These are phyloP conservation scores for Diabrotica virgifera DNA, from an alignment of 1,140 invertebrate species.

Conservation along the genomic window DNA sequence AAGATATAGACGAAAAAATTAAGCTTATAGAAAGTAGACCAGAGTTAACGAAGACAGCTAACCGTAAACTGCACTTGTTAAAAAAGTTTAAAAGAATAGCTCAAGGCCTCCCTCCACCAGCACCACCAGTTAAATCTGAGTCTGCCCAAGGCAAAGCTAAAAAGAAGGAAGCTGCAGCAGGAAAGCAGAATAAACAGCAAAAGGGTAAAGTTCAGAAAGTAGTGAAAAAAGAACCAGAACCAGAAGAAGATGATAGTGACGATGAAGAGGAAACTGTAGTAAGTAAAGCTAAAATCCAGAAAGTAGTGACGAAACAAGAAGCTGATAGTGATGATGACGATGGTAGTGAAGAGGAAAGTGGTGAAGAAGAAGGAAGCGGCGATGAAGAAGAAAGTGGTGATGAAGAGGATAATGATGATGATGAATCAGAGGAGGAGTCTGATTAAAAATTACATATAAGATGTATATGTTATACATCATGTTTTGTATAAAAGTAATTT, in stretches of 20 bases:
- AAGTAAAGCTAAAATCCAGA: not conserved
- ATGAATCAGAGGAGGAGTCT: conserved; percentile 30
- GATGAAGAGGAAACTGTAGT: not conserved
- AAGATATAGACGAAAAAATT: conserved; percentile 26
- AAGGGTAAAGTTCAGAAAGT: not conserved
- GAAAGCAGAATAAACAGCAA: conserved; percentile 14
- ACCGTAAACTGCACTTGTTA: conserved; percentile 27
- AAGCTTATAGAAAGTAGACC: conserved; percentile 14
- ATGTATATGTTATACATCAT: conserved; percentile 6
- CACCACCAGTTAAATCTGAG: conserved; percentile 9
- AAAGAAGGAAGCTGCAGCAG: conserved; percentile 13
- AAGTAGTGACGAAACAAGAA: conserved; percentile 14
- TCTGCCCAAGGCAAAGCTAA: conserved; percentile 14
- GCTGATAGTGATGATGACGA: conserved; percentile 21
- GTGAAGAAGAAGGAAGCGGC: conserved; percentile 11
- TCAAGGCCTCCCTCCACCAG: conserved; percentile 9
- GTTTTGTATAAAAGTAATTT: conserved; percentile 22
- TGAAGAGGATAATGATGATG: conserved; percentile 28
- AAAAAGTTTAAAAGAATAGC: conserved; percentile 20
- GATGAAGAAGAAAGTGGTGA: conserved; percentile 25
- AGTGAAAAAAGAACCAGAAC: conserved; percentile 14
- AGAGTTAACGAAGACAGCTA: conserved; percentile 32
- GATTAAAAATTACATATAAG: conserved; percentile 25
- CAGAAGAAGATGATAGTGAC: not conserved
- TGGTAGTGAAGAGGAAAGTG: conserved; percentile 19